Evolutionary conservation across 92 coral and sea anemone species (phyloP).

Genomic region (Phenganax stokvisi): DNA sequence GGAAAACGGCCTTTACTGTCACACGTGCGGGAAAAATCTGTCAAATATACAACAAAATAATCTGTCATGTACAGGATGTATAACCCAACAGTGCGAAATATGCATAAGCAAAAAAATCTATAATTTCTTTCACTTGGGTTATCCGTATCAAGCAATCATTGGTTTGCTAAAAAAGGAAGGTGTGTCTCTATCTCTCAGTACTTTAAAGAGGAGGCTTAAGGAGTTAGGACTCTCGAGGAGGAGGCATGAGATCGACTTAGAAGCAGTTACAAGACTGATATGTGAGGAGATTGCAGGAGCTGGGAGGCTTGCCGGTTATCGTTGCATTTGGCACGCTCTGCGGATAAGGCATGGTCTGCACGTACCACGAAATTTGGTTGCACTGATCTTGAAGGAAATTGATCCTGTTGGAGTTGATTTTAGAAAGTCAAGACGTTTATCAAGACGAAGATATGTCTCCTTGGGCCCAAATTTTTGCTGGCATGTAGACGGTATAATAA

Average conservation of each 20-base stretch:
- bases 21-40: neutral
- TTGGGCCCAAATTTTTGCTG: constrained; percentile 41
- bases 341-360: constrained; percentile 36
- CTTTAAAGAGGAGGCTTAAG: constrained; percentile 17
- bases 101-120: neutral
- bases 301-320: constrained; percentile 44
- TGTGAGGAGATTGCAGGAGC: constrained; percentile 41
- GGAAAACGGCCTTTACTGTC: neutral
- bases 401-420: constrained; percentile 33
- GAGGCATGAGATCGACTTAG: neutral
- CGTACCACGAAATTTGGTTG: constrained; percentile 2
- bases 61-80: neutral
- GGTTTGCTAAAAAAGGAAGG: constrained; percentile 20
- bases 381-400: neutral
- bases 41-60: neutral
- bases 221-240: constrained; percentile 8
- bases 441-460: constrained; percentile 37
- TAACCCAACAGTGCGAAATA: neutral
- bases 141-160: constrained; percentile 14
- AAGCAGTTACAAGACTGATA: neutral
- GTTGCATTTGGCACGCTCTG: constrained; percentile 47
- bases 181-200: neutral
- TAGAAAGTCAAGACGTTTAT: constrained; percentile 34
- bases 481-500: constrained; percentile 40
- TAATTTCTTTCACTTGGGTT: neutral